Percentiles rank a stretch among this genome's conserved stretches.
Evolutionary conservation across 2,888 invertebrate genomes (phyloP).

Genomic region (Gordius sp.): DNA sequence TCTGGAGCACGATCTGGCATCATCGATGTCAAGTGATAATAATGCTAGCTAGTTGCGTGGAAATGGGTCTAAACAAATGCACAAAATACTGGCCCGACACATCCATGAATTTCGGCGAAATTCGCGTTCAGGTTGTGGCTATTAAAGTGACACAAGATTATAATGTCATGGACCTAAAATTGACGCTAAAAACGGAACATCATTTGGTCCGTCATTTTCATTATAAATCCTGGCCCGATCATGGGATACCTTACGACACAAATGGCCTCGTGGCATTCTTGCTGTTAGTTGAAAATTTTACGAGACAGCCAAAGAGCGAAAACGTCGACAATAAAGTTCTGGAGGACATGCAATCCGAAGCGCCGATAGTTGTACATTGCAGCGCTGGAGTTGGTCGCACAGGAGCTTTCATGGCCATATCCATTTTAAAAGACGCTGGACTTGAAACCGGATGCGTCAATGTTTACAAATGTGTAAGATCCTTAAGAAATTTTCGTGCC

Average conservation of each 20-base stretch:
- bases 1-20: not conserved
- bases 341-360: not conserved
- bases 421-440: not conserved
- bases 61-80: not conserved
- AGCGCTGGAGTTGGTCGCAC: conserved; percentile 3
- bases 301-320: not conserved
- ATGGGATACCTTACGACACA: not conserved
- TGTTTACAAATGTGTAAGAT: conserved; percentile 1
- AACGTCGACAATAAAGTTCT: not conserved
- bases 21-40: not conserved
- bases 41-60: not conserved
- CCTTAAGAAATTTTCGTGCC: not conserved
- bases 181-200: not conserved
- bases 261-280: not conserved
- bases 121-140: not conserved
- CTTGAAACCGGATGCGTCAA: not conserved
- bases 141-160: conserved; percentile 8
- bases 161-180: not conserved
- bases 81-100: conserved; percentile 1
- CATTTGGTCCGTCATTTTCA: not conserved
- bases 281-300: not conserved
- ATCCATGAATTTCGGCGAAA: not conserved
- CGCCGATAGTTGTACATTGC: not conserved
- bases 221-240: not conserved
- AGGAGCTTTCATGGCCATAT: conserved; percentile 1